Percentiles rank a stretch among this genome's conserved stretches.
Evolutionary conservation across 2,797 vertebrate species (phyloP).

Genomic region (Pelodytes ibericus): DNA sequence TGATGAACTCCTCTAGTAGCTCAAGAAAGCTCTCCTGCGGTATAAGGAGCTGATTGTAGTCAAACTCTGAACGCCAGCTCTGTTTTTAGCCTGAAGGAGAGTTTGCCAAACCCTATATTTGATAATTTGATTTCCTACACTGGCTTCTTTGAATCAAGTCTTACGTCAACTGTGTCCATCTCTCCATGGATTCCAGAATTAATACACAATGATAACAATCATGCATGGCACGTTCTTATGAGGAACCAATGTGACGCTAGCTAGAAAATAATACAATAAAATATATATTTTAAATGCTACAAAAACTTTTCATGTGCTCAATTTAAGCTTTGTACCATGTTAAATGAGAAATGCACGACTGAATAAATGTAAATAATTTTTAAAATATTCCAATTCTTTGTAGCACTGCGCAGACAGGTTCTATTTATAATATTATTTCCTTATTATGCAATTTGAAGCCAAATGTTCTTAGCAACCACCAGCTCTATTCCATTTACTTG

Average conservation of each 20-base stretch:
- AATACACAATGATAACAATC: not conserved
- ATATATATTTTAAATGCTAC: not conserved
- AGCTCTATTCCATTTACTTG: too few relatives aligned
- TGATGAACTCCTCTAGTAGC: slow-evolving; percentile 59
- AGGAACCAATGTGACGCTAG: not conserved
- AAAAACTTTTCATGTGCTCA: too few relatives aligned
- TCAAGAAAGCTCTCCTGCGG: slow-evolving; percentile 52
- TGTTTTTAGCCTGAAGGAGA: slow-evolving; percentile 39
- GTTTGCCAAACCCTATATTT: slow-evolving; percentile 27
- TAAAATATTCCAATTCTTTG: too few relatives aligned
- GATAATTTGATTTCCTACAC: slow-evolving; percentile 38
- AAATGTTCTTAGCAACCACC: too few relatives aligned
- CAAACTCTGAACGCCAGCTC: slow-evolving; percentile 15
- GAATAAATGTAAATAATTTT: too few relatives aligned
- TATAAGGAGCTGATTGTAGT: slow-evolving; percentile 60
- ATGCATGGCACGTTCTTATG: not conserved
- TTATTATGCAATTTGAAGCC: too few relatives aligned
- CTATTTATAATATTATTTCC: too few relatives aligned
- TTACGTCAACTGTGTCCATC: slow-evolving; percentile 13
- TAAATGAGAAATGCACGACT: too few relatives aligned
- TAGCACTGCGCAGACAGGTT: too few relatives aligned
- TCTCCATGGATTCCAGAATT: not conserved
- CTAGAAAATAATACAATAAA: not conserved
- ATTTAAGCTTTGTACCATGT: too few relatives aligned
- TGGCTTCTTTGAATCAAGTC: slow-evolving; percentile 43